These are phyloP conservation scores for Anticlea derivata DNA, from an alignment of 2,888 invertebrate genomes.

Conservation along the genomic window DNA sequence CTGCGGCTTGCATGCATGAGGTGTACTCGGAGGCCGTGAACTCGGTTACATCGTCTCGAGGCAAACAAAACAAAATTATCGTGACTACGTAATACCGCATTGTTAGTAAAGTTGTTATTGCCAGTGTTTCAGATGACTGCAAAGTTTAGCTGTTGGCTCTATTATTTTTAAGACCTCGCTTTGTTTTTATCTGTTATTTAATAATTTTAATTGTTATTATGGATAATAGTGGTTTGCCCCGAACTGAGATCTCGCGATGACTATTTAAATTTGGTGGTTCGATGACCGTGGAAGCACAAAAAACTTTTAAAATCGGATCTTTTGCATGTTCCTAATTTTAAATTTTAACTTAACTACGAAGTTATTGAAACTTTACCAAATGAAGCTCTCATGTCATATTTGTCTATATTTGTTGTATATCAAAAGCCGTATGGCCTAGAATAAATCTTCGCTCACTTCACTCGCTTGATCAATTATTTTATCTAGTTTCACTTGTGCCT, in stretches of 20 bases:
- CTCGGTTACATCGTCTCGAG: constrained; percentile 43
- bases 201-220: not conserved
- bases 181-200: not conserved
- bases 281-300: no score
- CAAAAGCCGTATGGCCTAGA: no score
- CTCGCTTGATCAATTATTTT: no score
- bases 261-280: no score
- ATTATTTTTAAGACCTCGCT: not conserved
- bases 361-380: no score
- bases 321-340: no score
- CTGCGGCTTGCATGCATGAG: constrained; percentile 25
- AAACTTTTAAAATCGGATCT: no score
- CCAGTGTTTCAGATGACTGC: constrained; percentile 12
- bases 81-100: constrained; percentile 36
- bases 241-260: no score
- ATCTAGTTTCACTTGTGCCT: not conserved
- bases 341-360: no score
- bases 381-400: no score
- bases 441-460: no score
- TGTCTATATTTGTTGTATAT: no score
- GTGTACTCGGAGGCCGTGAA: constrained; percentile 50
- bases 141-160: not conserved
- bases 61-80: constrained; percentile 45
- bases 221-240: not conserved
- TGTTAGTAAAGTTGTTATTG: constrained; percentile 23